Percentiles rank a stretch among this genome's conserved stretches.
Evolutionary conservation across 2,113 vertebrate species (phyloP).

Genomic region (Hyla sarda): DNA sequence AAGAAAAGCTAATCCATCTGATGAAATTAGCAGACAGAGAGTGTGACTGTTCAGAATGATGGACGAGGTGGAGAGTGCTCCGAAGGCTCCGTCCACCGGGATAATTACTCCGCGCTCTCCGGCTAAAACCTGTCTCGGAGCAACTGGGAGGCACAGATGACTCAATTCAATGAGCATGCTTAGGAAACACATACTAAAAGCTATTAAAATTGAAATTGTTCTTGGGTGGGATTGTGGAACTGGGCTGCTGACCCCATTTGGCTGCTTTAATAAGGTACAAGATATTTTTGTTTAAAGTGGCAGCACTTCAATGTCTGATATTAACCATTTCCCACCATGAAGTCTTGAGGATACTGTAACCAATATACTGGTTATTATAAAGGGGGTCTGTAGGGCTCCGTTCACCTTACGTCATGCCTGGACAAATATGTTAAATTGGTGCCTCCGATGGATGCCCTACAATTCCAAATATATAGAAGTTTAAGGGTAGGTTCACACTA

Average conservation of each 20-base stretch:
- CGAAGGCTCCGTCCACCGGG: slow-evolving; percentile 92
- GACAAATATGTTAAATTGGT: no score
- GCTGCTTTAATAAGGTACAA: slow-evolving; percentile 88
- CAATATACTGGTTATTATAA: not conserved
- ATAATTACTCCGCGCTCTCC: slow-evolving; percentile 97
- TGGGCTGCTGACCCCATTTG: slow-evolving; percentile 88
- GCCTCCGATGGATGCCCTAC: no score
- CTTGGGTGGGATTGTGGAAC: slow-evolving; percentile 88
- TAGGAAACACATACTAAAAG: slow-evolving; percentile 99
- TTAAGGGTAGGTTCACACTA: no score
- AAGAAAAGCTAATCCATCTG: slow-evolving; percentile 95
- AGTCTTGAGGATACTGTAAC: not conserved
- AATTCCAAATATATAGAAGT: no score
- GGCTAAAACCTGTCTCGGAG: slow-evolving; percentile 93
- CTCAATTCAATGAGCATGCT: slow-evolving; percentile 96
- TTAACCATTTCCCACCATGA: slow-evolving; percentile 70
- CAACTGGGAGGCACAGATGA: slow-evolving; percentile 92
- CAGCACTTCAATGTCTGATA: slow-evolving; percentile 69
- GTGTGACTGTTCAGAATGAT: slow-evolving; percentile 93
- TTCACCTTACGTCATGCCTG: no score
- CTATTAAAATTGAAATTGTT: slow-evolving; percentile 99
- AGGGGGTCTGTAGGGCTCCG: no score
- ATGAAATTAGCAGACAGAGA: slow-evolving; percentile 98
- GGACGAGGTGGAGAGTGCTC: slow-evolving; percentile 94
- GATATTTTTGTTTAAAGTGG: slow-evolving; percentile 78